These are phyloP conservation scores for Eristalinus aeneus DNA, from an alignment of 2,888 invertebrate genomes.

Conservation along the genomic window DNA sequence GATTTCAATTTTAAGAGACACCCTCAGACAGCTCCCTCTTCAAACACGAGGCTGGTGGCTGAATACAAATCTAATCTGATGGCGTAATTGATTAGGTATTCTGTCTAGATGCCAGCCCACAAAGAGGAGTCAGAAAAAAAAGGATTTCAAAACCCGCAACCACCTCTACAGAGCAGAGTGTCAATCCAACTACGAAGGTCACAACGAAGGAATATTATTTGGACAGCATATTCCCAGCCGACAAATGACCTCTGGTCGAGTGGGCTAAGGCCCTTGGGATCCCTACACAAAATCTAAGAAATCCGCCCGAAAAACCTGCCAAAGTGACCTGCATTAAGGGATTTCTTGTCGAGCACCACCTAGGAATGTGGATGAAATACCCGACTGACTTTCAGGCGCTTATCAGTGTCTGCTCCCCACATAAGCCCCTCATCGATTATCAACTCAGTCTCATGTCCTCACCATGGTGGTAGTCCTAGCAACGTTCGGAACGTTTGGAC, in stretches of 20 bases:
- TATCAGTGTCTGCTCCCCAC: conserved; percentile 29
- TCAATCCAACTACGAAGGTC: conserved; percentile 18
- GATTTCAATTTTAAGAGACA: conserved; percentile 45
- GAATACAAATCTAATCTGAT: conserved; percentile 67
- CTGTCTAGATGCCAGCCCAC: conserved; percentile 27
- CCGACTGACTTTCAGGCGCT: conserved; percentile 27
- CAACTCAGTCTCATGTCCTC: conserved; percentile 16
- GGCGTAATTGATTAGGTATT: conserved; percentile 68
- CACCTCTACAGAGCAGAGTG: neutral
- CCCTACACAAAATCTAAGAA: neutral
- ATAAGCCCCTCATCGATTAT: conserved; percentile 54
- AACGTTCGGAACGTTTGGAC: neutral
- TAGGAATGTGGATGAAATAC: conserved; percentile 20
- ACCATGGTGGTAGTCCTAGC: neutral
- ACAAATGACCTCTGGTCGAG: conserved; percentile 55
- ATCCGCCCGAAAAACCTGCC: neutral
- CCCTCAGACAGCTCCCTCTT: conserved; percentile 8
- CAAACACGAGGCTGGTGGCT: conserved; percentile 19
- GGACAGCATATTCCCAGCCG: conserved; percentile 1
- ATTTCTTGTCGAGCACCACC: conserved; percentile 21
- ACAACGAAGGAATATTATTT: conserved; percentile 23
- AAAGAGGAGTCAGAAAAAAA: conserved; percentile 4
- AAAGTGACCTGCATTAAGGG: conserved; percentile 62
- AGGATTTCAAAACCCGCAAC: conserved; percentile 37
- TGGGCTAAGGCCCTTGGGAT: conserved; percentile 11